Percentiles rank a stretch among this genome's conserved stretches.
Evolutionary conservation across 2,113 vertebrate genomes (phyloP).

Genomic region (Mixornis gularis): DNA sequence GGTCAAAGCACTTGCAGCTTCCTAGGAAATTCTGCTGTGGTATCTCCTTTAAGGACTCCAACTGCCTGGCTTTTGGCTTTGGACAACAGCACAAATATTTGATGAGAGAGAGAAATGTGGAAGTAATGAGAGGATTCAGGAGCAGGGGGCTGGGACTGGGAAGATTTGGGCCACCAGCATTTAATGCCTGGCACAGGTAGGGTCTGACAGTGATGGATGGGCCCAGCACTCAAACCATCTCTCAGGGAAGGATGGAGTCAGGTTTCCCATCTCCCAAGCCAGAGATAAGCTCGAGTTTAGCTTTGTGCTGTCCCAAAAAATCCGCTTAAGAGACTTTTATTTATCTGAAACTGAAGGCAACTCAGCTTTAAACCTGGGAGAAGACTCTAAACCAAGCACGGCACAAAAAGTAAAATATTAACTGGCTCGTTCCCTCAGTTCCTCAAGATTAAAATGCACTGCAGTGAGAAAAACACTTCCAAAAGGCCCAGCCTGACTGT

Average conservation of each 20-base stretch:
- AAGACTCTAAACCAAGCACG: neutral
- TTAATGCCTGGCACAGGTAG: neutral
- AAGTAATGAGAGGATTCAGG: neutral
- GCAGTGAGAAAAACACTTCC: neutral
- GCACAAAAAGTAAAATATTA: neutral
- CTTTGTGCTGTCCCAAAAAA: neutral
- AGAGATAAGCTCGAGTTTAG: neutral
- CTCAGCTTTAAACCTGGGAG: neutral
- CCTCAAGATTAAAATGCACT: neutral
- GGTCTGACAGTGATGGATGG: slow-evolving; percentile 26
- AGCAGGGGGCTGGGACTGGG: neutral
- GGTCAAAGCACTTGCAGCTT: neutral
- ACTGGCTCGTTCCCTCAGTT: neutral
- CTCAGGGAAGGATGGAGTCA: neutral
- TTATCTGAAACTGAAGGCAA: neutral
- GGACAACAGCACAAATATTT: neutral
- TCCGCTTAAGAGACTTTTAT: neutral
- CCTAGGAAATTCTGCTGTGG: neutral
- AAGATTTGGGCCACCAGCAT: neutral
- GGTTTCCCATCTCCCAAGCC: neutral
- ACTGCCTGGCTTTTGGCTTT: neutral
- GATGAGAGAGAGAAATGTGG: neutral
- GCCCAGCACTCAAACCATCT: neutral
- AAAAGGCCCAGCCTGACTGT: neutral
- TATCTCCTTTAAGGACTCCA: neutral